Base-by-base conservation (phyloP, 2,797 vertebrate genomes). In the Taeniopygia guttata region DNA sequence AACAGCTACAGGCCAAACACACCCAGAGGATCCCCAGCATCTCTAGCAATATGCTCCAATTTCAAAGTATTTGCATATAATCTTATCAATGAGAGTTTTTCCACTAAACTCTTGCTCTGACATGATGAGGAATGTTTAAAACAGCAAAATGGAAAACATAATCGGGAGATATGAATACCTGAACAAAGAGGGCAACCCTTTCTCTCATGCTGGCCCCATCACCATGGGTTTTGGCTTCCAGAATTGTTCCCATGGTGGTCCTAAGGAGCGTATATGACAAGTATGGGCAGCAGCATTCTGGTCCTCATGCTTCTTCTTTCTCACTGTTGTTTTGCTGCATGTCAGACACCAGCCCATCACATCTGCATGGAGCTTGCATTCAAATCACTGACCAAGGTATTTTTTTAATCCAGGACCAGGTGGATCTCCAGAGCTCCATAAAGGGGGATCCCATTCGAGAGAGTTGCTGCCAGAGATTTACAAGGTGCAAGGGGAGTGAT, bases 31-130 rank as follows among this genome's bases (percentile, higher is more conserved):
- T 79, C 59, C 67, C 79, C 55, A 92, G 77, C 27, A n/a, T 55
- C 21, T 87, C 60, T 22, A 84, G 45, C 56, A 93, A 25, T 60
- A 70, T 43, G 32, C 58, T 87, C 70, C 3, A 2, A 67, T 92
- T 93, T 92, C 64, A 87, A 70, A 80, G 36, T 60, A 70, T 87
- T 95, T 90, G 72, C 75, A 74, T 89, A 56, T 83, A 87, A 89
- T 74, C 66, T 80, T 70, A 55, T 89, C 5, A 0, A 5, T 92
- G 54, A 95, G 60, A 19, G 38, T 36, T 94, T 91, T 80, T 11
- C 30, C 81, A 83, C 42, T 68, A 21, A 89, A 84, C n/a, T 89
- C 78, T 77, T 95, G 90, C 58, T 89, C 78, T 87, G 78, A 90
- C 64, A 83, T 16, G 72, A 88, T 2, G 3, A 89, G 75, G 49